Evolutionary conservation across 2,888 invertebrate genomes (phyloP), one percentile per base, ranked within the genome.

Genomic region (Agrypnus murinus): DNA sequence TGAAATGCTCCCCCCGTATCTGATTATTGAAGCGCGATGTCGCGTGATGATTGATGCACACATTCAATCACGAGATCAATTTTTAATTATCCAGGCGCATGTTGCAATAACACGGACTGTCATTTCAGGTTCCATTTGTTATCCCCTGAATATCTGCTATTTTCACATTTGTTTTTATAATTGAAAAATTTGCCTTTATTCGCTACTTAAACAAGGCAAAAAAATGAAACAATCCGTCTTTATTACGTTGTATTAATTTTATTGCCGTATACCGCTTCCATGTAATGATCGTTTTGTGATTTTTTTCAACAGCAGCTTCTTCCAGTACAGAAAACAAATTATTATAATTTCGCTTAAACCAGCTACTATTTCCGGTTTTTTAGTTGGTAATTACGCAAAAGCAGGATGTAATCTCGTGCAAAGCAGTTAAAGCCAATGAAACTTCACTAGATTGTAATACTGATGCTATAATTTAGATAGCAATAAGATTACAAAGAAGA

Each of bases 11-110:
- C 69, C 63, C 40, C 48, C 43, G 69, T 69, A 71, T 62, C 65
- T 69, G 71, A 69, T 71, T 70, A 75, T 75, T 69, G 73, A 74
- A 72, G 71, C 74, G 69, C 66, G 67, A 67, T 74, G 75, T 75
- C 74, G 71, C 68, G 53, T 66, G 72, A 74, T 76, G 76, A 74
- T 76, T 73, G 74, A 76, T 76, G 74, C 73, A 71, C 70, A 76
- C 68, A 76, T 74, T 76, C 73, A 76, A 76, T 76, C 76, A 74
- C 48, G 72, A 73, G 73, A 74, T 76, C 73, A 74, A 76, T 76
- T 76, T 76, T 76, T 76, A 76, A 76, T 76, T 74, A 76, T 73
- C 62, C 62, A 43, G 58, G 53, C 71, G 72, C 69, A 74, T 63
- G 64, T 68, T 62, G 70, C 68, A 72, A 72, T 74, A 72, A 69